Conservation (phyloP, 2,113 vertebrate genomes). For the Dicerorhinus sumatrensis region DNA sequence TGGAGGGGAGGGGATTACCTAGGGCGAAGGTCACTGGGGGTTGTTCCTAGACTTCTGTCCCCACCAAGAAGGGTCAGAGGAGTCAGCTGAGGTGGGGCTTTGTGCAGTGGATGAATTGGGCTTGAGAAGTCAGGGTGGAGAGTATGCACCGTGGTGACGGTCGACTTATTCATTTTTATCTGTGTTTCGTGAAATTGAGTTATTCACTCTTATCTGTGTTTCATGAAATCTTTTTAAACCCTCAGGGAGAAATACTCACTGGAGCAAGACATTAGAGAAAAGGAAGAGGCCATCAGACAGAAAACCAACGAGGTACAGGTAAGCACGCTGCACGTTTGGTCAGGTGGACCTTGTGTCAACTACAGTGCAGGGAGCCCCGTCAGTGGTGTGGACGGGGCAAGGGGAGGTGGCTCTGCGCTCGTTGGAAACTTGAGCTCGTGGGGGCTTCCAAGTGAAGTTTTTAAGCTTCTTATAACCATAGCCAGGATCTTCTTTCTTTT, state of each 20-base stretch:
- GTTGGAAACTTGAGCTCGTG: neutral
- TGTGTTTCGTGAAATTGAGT: neutral
- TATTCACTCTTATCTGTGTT: neutral
- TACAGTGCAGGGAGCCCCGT: accelerated
- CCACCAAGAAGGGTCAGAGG: too few relatives aligned
- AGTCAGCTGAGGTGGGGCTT: neutral
- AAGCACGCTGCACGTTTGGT: neutral
- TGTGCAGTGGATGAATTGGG: neutral
- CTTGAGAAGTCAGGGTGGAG: neutral
- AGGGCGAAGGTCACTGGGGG: accelerated
- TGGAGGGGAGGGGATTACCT: accelerated
- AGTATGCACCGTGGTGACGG: accelerated
- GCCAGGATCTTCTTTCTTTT: neutral
- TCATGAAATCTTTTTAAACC: neutral
- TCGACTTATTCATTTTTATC: neutral
- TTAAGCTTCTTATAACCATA: neutral
- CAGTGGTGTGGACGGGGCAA: neutral
- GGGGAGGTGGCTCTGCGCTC: neutral
- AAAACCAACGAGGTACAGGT: slow-evolving; percentile 97
- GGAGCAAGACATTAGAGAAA: slow-evolving; percentile 97
- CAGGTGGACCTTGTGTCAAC: neutral
- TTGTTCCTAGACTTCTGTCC: neutral
- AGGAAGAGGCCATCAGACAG: slow-evolving; percentile 95
- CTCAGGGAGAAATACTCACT: slow-evolving; percentile 95
- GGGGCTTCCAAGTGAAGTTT: neutral